These are phyloP conservation scores for Capromys pilorides DNA, from an alignment of 2,797 vertebrate species.

Conservation along the genomic window DNA sequence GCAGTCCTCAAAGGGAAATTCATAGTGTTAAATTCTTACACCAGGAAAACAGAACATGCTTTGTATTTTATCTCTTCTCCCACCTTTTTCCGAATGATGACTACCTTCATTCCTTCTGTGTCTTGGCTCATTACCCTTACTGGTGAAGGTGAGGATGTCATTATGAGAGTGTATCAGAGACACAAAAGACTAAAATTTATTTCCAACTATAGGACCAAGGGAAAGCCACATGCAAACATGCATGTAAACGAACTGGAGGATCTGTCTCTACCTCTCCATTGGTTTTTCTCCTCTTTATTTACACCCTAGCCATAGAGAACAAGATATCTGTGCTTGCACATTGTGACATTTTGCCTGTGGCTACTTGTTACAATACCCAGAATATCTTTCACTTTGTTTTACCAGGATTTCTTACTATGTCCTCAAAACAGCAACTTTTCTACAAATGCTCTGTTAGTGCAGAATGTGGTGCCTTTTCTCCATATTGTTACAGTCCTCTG, in stretches of 20 bases:
- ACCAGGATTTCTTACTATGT: neutral
- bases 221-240: neutral
- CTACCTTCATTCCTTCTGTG: neutral
- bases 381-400: neutral
- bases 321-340: neutral
- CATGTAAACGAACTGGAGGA: neutral
- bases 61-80: neutral
- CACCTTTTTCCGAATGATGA: neutral
- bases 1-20: too few species aligned
- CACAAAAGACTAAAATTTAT: neutral
- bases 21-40: too few species aligned
- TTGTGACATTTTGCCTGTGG: neutral
- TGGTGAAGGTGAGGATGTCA: too few species aligned
- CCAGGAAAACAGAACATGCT: too few species aligned
- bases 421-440: neutral
- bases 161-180: neutral
- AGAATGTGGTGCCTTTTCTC: neutral
- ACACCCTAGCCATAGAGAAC: neutral
- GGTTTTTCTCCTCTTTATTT: neutral
- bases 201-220: neutral
- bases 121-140: neutral
- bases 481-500: neutral
- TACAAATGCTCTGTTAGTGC: accelerated
- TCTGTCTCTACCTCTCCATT: neutral
- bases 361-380: too few species aligned